Conservation (phyloP, 2,888 invertebrate species). For the Carterocephalus palaemon region DNA sequence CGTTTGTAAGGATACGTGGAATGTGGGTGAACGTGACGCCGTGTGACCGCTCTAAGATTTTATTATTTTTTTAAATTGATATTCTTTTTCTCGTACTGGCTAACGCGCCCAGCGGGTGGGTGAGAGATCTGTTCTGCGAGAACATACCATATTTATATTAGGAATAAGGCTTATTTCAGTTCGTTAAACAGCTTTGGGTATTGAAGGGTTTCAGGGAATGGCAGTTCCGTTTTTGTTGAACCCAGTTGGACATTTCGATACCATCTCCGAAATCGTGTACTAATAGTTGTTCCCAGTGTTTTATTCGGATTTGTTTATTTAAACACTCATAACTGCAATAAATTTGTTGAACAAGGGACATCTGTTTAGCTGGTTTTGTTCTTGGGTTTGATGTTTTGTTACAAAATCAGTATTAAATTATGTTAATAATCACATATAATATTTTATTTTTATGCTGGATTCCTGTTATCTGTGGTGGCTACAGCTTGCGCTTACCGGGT, state of each 20-base stretch:
- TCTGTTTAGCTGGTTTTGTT: slow-evolving; percentile 15
- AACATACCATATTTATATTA: slow-evolving; percentile 40
- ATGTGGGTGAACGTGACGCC: slow-evolving; percentile 53
- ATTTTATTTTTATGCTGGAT: no score
- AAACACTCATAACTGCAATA: slow-evolving; percentile 20
- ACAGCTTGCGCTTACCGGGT: no score
- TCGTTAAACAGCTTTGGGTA: slow-evolving; percentile 35
- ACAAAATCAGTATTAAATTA: background rate
- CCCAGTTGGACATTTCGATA: slow-evolving; percentile 59
- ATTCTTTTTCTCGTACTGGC: slow-evolving; percentile 73
- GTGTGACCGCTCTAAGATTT: slow-evolving; percentile 75
- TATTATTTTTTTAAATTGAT: slow-evolving; percentile 74
- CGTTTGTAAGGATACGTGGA: slow-evolving; percentile 34
- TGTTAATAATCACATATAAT: slow-evolving; percentile 4
- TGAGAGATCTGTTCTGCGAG: slow-evolving; percentile 30
- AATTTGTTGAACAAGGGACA: slow-evolving; percentile 19
- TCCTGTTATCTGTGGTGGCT: no score
- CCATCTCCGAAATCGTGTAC: slow-evolving; percentile 51
- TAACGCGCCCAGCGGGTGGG: slow-evolving; percentile 73
- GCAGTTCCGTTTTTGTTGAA: slow-evolving; percentile 55
- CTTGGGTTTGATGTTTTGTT: background rate
- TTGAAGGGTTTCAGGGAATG: slow-evolving; percentile 63
- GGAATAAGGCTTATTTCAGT: slow-evolving; percentile 41
- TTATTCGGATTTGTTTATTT: slow-evolving; percentile 25
- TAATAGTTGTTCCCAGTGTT: slow-evolving; percentile 36